Evolutionary conservation across 2,113 vertebrate species (phyloP).

Genomic region (Nesoenas mayeri): DNA sequence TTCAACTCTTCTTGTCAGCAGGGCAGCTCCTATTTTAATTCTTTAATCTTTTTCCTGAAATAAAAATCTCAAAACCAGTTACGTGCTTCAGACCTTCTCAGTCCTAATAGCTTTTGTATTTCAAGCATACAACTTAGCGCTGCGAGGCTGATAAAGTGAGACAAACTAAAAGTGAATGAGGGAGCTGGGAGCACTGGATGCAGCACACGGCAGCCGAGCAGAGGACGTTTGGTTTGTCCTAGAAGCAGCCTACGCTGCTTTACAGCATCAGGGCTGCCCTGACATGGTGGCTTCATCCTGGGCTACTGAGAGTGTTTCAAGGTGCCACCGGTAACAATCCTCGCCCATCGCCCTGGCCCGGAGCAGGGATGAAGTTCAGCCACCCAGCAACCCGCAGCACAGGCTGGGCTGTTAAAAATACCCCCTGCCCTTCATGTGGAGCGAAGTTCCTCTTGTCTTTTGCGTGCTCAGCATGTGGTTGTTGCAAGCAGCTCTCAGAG

Average conservation of each 20-base stretch:
- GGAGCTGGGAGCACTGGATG: not conserved
- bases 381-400: fast-evolving
- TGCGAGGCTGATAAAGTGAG: not conserved
- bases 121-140: not conserved
- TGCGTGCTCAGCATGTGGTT: fast-evolving
- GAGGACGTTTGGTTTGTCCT: not conserved
- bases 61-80: constrained; percentile 57
- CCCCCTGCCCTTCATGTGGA: not conserved
- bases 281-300: not conserved
- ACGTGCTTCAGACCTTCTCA: constrained; percentile 56
- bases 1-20: constrained; percentile 67
- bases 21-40: constrained; percentile 67
- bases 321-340: not conserved
- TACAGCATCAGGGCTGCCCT: not conserved
- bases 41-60: constrained; percentile 61
- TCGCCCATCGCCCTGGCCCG: fast-evolving
- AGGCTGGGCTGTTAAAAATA: not conserved
- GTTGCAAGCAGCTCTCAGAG: not conserved
- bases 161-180: not conserved
- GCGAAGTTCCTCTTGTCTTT: not conserved
- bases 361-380: not conserved
- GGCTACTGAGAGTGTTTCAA: not conserved
- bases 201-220: not conserved
- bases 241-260: not conserved
- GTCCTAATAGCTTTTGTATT: constrained; percentile 16